These are phyloP conservation scores for Lasaia peninsularis DNA, from an alignment of 1,140 invertebrate species.

Conservation along the genomic window DNA sequence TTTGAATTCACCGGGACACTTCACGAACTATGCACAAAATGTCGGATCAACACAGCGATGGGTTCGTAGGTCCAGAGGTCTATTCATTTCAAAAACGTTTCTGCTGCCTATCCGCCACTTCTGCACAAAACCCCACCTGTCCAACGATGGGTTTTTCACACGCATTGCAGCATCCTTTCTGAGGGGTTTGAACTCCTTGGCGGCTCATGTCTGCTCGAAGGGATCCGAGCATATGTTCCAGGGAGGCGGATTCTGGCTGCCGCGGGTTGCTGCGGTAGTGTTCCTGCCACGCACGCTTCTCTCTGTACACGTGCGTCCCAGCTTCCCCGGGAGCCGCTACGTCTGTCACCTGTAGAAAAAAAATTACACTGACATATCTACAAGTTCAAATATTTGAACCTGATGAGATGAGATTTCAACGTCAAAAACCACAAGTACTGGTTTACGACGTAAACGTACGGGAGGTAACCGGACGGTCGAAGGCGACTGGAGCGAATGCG, in stretches of 20 bases:
- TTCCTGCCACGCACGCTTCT: slow-evolving; percentile 69
- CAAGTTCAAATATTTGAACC: slow-evolving; percentile 2
- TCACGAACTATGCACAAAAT: background rate
- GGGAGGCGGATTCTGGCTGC: slow-evolving; percentile 66
- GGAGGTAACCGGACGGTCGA: slow-evolving; percentile 50
- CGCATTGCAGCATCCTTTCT: slow-evolving; percentile 98
- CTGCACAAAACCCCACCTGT: slow-evolving; percentile 81
- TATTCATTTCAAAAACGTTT: too few relatives aligned
- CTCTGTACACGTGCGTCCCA: slow-evolving; percentile 61
- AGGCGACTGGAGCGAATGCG: slow-evolving; percentile 62
- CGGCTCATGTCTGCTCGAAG: slow-evolving; percentile 96
- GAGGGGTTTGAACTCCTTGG: slow-evolving; percentile 97
- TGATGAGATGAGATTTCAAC: slow-evolving; percentile 13
- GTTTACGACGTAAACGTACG: slow-evolving; percentile 42
- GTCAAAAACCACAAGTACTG: slow-evolving; percentile 18
- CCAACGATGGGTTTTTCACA: slow-evolving; percentile 99
- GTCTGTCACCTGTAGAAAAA: slow-evolving; percentile 54
- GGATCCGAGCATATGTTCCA: slow-evolving; percentile 78
- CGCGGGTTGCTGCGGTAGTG: slow-evolving; percentile 67
- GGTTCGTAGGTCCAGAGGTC: too few relatives aligned
- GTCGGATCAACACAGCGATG: too few relatives aligned
- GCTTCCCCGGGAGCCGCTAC: slow-evolving; percentile 39
- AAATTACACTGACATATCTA: background rate
- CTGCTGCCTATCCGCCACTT: slow-evolving; percentile 1
- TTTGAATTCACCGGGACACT: slow-evolving; percentile 2